Base-by-base conservation (phyloP, 2,797 vertebrate genomes). In the Myotis vivesi region DNA sequence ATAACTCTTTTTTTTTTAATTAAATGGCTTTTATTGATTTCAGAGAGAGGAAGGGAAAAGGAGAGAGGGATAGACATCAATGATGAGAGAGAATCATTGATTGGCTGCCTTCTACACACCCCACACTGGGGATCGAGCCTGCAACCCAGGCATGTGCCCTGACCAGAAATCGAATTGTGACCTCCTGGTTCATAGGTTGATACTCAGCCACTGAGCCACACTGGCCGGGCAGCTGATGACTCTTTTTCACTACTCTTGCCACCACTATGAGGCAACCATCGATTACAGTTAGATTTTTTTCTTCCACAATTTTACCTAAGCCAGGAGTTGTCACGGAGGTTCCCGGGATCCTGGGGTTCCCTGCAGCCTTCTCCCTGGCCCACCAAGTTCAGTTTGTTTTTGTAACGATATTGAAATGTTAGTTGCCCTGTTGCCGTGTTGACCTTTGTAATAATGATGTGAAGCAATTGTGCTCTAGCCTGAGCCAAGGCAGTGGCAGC, bases 381-480 rank as follows among this genome's bases (percentile, higher is more conserved):
- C 5, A 11, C 8, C 25, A 11, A 59, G 11, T 79, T 33, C 38
- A 23, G 36, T 6, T 6, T 16, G 12, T 13, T 53, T 71, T 87
- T 7, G 6, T 3, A 46, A 38, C 3, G 10, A 9, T 3, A n/a
- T 0, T 28, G 72, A 59, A 13, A 16, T 19, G 10, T 15, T 7
- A 7, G 23, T 1, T 53, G n/a, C 8, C 59, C 55, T 25, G 71
- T 55, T 23, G 28, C 7, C 12, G 25, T 7, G 46, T 30, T 33
- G 53, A 44, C 17, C 17, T 83, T 38, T 28, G 22, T 30, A 38
- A 0, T 8, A 28, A 36, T 9, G 7, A 66, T 59, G 16, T 4
- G 38, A 81, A 68, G 12, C 16, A 33, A 25, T 17, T 9, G 7
- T 19, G 33, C 3, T 23, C 33, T 9, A 19, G 5, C 10, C 9